Evolutionary conservation across 35 echinoderm and acorn worm species (phyloP).

Genomic region (Lytechinus variegatus): DNA sequence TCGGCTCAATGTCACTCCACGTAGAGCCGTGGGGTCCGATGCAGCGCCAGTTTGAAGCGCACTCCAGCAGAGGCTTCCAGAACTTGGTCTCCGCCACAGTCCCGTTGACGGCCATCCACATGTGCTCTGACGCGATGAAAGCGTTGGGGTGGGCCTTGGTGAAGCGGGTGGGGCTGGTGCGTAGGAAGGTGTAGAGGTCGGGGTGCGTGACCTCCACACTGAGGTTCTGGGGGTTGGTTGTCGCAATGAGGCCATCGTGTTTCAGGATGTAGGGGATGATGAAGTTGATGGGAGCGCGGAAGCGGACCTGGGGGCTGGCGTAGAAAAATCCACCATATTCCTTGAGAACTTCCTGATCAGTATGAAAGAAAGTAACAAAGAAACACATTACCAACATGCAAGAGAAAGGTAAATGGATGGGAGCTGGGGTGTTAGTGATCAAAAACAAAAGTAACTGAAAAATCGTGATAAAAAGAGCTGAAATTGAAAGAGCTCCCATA

Average conservation of each 20-base stretch:
- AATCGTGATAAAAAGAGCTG: no score
- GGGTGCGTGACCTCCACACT: constrained; percentile 68
- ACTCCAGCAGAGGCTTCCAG: constrained; percentile 66
- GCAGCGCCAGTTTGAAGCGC: constrained; percentile 68
- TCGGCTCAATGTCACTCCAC: constrained; percentile 22
- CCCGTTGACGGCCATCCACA: constrained; percentile 71
- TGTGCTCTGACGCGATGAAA: constrained; percentile 56
- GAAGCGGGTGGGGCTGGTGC: constrained; percentile 42
- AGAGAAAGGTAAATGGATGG: no score
- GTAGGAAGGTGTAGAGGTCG: constrained; percentile 52
- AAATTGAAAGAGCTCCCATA: no score
- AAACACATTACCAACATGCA: no score
- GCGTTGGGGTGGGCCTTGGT: constrained; percentile 64
- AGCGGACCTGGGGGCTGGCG: constrained; percentile 73
- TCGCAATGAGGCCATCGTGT: constrained; percentile 75
- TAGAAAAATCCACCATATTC: constrained; percentile 89
- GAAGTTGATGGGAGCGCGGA: constrained; percentile 85
- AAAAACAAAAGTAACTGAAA: no score
- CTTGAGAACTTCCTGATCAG: constrained; percentile 67
- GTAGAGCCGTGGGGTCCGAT: constrained; percentile 78
- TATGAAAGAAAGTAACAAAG: background rate
- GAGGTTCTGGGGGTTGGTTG: constrained; percentile 55
- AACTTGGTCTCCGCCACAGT: constrained; percentile 58
- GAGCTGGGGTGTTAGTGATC: no score
- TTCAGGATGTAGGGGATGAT: constrained; percentile 76